These are phyloP conservation scores for Ascaphus truei DNA, from an alignment of 2,113 vertebrate species.

Conservation along the genomic window DNA sequence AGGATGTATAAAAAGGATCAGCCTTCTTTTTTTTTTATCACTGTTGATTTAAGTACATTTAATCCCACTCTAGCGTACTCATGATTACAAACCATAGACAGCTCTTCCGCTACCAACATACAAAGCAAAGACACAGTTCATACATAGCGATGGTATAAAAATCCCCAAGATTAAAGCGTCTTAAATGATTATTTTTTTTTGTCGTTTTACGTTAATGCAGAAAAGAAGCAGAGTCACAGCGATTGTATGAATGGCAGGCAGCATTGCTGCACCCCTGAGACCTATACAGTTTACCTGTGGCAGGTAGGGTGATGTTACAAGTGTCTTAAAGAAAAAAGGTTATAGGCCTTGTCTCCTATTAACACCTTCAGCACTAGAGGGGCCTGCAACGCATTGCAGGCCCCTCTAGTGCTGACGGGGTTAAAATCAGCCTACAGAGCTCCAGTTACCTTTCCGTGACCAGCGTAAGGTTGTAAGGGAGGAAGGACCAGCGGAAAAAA, in stretches of 20 bases:
- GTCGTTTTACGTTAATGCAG: background rate
- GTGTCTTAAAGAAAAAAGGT: conserved; percentile 56
- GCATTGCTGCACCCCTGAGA: background rate
- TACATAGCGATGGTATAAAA: background rate
- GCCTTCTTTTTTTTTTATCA: conserved; percentile 25
- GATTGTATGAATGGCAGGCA: background rate
- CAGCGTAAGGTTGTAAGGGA: conserved; percentile 70
- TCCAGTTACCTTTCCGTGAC: conserved; percentile 78
- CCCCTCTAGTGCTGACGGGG: conserved; percentile 6
- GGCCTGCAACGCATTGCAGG: conserved; percentile 18
- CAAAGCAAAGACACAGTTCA: conserved; percentile 14
- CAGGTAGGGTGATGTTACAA: conserved; percentile 20
- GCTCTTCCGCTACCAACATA: conserved; percentile 4
- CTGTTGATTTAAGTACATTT: conserved; percentile 34
- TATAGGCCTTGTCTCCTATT: conserved; percentile 54
- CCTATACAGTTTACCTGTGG: background rate
- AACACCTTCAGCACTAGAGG: conserved; percentile 37
- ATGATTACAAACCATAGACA: conserved; percentile 33
- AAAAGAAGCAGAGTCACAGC: background rate
- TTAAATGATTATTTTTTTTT: conserved; percentile 7
- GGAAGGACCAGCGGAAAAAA: conserved; percentile 48
- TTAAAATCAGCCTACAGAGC: conserved; percentile 50
- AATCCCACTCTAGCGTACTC: conserved; percentile 26
- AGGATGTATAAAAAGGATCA: conserved; percentile 31
- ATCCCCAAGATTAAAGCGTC: conserved; percentile 20